Evolutionary conservation across 2,113 vertebrate genomes (phyloP).

Genomic region (Solenodon paradoxus): DNA sequence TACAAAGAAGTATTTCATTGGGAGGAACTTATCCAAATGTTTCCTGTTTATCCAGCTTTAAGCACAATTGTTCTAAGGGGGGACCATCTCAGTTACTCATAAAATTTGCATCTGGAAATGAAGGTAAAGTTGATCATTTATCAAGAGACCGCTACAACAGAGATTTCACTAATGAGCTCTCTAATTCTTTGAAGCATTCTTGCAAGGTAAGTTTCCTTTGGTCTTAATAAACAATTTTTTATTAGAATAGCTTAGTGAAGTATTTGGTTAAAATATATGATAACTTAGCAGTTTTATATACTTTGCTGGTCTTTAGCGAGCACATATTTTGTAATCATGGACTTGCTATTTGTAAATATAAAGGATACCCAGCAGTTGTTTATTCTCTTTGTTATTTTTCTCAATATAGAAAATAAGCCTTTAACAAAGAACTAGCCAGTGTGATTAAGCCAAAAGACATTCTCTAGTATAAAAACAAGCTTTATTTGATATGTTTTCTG

Average conservation of each 20-base stretch:
- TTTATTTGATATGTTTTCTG: constrained; percentile 33
- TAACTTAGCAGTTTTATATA: background rate
- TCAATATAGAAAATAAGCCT: background rate
- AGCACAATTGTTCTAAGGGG: constrained; percentile 81
- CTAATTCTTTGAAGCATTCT: constrained; percentile 76
- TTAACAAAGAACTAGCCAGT: background rate
- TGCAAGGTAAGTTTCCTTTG: constrained; percentile 87
- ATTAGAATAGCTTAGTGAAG: background rate
- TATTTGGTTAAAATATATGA: constrained; percentile 19
- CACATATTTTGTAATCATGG: background rate
- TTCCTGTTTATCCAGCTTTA: constrained; percentile 90
- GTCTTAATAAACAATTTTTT: constrained; percentile 12
- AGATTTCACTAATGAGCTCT: constrained; percentile 77
- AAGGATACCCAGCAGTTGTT: background rate
- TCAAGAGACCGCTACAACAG: constrained; percentile 79
- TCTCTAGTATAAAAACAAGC: constrained; percentile 25
- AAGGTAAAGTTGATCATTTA: constrained; percentile 79
- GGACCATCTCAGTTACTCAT: constrained; percentile 92
- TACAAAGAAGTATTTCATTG: constrained; percentile 94
- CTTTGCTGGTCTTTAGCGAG: background rate
- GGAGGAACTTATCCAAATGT: constrained; percentile 88
- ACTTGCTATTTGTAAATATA: constrained; percentile 27
- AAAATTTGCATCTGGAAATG: constrained; percentile 88
- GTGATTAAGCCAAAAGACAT: constrained; percentile 35
- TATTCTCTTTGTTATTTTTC: constrained; percentile 14